Base-by-base conservation (phyloP, 2,797 vertebrate species). In the Helarctos malayanus region DNA sequence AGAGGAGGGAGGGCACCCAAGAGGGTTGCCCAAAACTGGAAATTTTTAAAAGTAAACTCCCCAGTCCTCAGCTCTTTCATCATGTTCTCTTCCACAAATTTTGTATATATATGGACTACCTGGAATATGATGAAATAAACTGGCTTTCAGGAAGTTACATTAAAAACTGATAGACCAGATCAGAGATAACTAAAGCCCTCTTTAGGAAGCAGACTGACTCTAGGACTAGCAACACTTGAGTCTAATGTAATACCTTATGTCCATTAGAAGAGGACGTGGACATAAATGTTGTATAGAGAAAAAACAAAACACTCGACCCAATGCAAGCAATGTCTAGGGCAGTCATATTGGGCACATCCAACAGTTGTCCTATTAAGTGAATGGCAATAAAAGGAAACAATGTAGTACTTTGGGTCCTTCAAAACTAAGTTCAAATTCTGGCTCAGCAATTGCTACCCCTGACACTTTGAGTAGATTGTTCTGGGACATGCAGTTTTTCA, bases 81-180 rank as follows among this genome's bases (percentile, higher is more conserved):
- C 32, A 76, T 45, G 41, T 89, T 2, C 11, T 49, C 29, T 85
- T 78, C 38, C 41, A 45, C 6, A 25, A 23, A 25, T 57, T 88
- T 59, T 25, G 45, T n/a, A 71, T 71, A 29, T 76, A 19, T 8
- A 19, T 47, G 25, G 29, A 45, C 65, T 78, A 27, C 14, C 41
- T 65, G 23, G 5, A n/a, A 0, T 54, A 56, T 23, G 45, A 80
- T 75, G 14, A 84, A 80, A 93, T 88, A 91, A 61, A 90, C 32
- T 61, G n/a, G 29, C 59, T 92, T 94, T 87, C 32, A 78, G 45
- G 13, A 81, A 73, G 29, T 90, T 92, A 94, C 5, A 54, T 93
- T 90, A 88, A 94, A 95, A 83, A 83, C 29, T 52, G 35, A 47
- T 86, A 38, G 35, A 14, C 35, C 32, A 94, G n/a, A 41, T 71